Evolutionary conservation across 2,113 vertebrate genomes (phyloP), one percentile per base, ranked within the genome.

Genomic region (Istiophorus platypterus): DNA sequence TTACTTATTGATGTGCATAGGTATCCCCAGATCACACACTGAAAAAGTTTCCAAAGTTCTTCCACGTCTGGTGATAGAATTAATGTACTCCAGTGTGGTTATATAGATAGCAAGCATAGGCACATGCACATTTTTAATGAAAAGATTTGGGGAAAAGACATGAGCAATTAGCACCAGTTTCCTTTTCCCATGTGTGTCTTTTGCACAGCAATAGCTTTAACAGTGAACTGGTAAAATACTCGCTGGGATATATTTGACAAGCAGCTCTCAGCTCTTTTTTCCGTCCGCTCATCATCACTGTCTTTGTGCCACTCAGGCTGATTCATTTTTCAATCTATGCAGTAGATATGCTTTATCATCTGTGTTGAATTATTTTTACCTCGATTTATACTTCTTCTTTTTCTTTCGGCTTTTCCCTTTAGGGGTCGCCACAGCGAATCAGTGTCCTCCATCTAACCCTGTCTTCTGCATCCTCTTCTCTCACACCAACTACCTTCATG

Each of bases 1-100:
- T 92, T 80, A 92, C 67, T 90, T 88, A 91, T 86, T 88, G 78
- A 92, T 90, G 89, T 80, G 67, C 75, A 85, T 54, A 87, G 71
- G 75, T 78, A 79, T 88, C 59, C 52, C 66, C 82, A 80, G 49
- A 82, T 86, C 85, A 85, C 63, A 82, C 29, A 20, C 27, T 49
- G 52, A 67, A 70, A 82, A 83, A 82, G 58, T 71, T 91, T 90
- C 2, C 2, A 67, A 82, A 78, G 31, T 84, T 78, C 51, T 70
- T 20, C 27, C 7, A 66, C 5, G 31, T 70, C 2, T 76, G 41
- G 12, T 39, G 14, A 75, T 59, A 24, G 18, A 41, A 72, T 63
- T 29, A 29, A 61, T 77, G 49, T 37, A 7, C 15, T 24, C 18
- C 51, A 47, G 9, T 31, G 51, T 18, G 42, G 20, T 42, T 54